Conservation (phyloP, 2,888 invertebrate genomes). For the Brachynemurus nebulosus region DNA sequence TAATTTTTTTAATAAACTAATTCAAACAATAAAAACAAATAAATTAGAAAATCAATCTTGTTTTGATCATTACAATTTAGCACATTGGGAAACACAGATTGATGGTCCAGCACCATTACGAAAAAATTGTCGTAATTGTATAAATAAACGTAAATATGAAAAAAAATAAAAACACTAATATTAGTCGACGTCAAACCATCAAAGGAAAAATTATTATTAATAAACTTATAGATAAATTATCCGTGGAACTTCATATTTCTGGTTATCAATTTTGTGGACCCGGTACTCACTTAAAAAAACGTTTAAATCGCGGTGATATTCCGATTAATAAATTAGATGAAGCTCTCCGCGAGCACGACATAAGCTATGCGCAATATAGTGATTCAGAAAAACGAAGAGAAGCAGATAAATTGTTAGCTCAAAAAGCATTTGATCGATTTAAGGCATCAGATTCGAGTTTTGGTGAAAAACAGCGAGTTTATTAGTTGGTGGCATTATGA, state of each 20-base stretch:
- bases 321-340: constrained; percentile 20
- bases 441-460: constrained; percentile 16
- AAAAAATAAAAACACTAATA: not conserved
- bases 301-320: constrained; percentile 21
- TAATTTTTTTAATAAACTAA: no score
- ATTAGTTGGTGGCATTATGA: constrained; percentile 19
- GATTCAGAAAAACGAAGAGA: constrained; percentile 15
- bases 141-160: no score
- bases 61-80: no score
- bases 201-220: not conserved
- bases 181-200: no score
- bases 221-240: not conserved
- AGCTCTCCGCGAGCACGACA: constrained; percentile 21
- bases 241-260: not conserved
- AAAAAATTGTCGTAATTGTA: not conserved
- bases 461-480: constrained; percentile 19
- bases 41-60: no score
- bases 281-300: constrained; percentile 15
- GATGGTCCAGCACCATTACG: not conserved
- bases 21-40: no score
- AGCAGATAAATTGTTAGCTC: constrained; percentile 21
- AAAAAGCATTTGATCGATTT: constrained; percentile 19
- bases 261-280: not conserved
- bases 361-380: constrained; percentile 16
- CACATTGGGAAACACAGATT: no score